Conservation (phyloP, 1,140 invertebrate genomes). For the Lordiphosa mommai region DNA sequence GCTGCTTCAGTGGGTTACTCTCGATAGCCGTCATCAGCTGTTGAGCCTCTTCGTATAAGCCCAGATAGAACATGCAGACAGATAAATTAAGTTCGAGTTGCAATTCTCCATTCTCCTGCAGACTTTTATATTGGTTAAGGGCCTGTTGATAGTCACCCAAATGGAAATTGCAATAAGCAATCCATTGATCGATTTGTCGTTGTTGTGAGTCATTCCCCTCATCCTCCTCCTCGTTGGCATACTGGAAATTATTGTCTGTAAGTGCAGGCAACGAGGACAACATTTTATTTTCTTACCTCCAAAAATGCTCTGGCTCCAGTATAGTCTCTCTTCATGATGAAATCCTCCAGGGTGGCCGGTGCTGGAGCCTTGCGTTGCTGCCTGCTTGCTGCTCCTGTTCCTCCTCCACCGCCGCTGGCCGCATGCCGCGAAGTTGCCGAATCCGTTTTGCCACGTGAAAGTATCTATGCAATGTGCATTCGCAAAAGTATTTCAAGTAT, state of each 20-base stretch:
- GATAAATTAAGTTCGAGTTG: constrained; percentile 90
- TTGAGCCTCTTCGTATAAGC: constrained; percentile 86
- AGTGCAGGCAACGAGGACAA: too few species aligned
- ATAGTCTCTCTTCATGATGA: constrained; percentile 93
- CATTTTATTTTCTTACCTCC: constrained; percentile 82
- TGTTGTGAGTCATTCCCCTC: constrained; percentile 79
- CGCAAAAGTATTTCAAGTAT: constrained; percentile 25
- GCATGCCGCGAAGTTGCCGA: constrained; percentile 80
- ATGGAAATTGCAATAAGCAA: constrained; percentile 97
- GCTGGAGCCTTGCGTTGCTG: constrained; percentile 77
- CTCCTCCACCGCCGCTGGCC: constrained; percentile 43
- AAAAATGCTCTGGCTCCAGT: constrained; percentile 95
- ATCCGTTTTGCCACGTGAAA: constrained; percentile 86
- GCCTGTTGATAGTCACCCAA: constrained; percentile 95
- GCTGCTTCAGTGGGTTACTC: constrained; percentile 84
- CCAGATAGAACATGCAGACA: constrained; percentile 97
- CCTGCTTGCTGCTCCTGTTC: constrained; percentile 19
- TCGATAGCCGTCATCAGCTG: constrained; percentile 82
- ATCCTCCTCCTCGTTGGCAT: constrained; percentile 81
- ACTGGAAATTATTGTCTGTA: constrained; percentile 20
- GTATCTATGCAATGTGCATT: constrained; percentile 81
- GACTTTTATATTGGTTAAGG: constrained; percentile 85
- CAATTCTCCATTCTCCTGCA: constrained; percentile 72
- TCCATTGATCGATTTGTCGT: constrained; percentile 89
- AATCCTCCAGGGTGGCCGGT: constrained; percentile 93